Percentiles rank a stretch among this genome's conserved stretches.
Conservation (phyloP, 1,140 invertebrate species). For the Meloidogyne exigua region DNA sequence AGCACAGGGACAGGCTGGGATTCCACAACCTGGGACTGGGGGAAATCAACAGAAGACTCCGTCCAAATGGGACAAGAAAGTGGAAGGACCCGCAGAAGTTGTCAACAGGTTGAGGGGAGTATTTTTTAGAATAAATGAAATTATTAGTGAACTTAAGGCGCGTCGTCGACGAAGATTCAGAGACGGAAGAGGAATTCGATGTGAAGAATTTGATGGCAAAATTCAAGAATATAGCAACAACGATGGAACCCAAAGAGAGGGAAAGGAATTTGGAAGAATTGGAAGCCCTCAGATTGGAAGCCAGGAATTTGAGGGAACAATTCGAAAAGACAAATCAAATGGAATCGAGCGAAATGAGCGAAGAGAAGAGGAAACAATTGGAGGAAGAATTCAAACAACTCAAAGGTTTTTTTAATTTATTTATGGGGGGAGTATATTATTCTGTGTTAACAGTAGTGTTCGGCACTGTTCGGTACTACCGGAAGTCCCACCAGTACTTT, state of each 20-base stretch:
- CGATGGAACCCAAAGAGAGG: conserved; percentile 41
- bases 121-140: background rate
- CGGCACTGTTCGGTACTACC: no score
- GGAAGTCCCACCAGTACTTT: no score
- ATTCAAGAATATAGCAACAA: conserved; percentile 60
- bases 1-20: conserved; percentile 44
- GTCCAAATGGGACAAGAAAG: conserved; percentile 59
- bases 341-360: conserved; percentile 42
- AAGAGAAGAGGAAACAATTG: conserved; percentile 54
- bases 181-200: conserved; percentile 58
- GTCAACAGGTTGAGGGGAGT: conserved; percentile 36
- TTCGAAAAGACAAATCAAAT: conserved; percentile 25
- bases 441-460: no score
- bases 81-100: conserved; percentile 46
- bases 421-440: no score
- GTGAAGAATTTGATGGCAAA: conserved; percentile 64
- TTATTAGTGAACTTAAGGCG: conserved; percentile 28
- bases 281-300: conserved; percentile 54
- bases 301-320: conserved; percentile 47
- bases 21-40: background rate
- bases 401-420: conserved; percentile 47
- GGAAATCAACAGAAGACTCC: conserved; percentile 17
- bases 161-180: conserved; percentile 24
- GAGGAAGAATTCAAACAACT: conserved; percentile 61
- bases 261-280: conserved; percentile 55